Conservation (phyloP, 2,113 vertebrate genomes). For the Erythrocercus mccallii region DNA sequence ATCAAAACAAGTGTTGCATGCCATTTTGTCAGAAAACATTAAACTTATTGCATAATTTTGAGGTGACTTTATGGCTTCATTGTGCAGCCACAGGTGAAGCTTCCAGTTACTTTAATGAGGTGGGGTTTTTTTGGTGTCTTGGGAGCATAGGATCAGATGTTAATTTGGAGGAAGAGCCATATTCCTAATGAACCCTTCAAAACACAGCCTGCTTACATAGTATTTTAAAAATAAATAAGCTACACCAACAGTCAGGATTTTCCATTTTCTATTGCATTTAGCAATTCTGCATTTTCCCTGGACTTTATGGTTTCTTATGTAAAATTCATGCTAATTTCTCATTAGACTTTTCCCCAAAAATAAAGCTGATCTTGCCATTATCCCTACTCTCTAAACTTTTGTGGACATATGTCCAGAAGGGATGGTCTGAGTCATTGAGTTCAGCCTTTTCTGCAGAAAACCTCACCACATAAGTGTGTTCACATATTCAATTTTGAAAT, state of each 20-base stretch:
- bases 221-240: background rate
- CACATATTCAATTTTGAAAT: background rate
- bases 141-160: background rate
- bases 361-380: background rate
- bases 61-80: background rate
- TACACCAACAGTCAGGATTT: background rate
- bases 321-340: background rate
- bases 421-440: background rate
- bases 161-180: background rate
- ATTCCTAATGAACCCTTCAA: background rate
- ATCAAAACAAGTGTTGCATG: background rate
- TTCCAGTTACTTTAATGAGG: background rate
- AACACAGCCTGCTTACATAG: background rate
- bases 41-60: background rate
- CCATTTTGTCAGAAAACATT: background rate
- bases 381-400: background rate
- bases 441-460: background rate
- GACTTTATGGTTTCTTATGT: background rate
- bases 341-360: background rate
- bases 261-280: background rate
- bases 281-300: background rate
- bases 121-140: background rate
- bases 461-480: background rate
- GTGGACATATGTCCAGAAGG: background rate
- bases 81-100: background rate